These are phyloP conservation scores for Hiodon tergisus DNA, from an alignment of 2,113 vertebrate species.

Conservation along the genomic window DNA sequence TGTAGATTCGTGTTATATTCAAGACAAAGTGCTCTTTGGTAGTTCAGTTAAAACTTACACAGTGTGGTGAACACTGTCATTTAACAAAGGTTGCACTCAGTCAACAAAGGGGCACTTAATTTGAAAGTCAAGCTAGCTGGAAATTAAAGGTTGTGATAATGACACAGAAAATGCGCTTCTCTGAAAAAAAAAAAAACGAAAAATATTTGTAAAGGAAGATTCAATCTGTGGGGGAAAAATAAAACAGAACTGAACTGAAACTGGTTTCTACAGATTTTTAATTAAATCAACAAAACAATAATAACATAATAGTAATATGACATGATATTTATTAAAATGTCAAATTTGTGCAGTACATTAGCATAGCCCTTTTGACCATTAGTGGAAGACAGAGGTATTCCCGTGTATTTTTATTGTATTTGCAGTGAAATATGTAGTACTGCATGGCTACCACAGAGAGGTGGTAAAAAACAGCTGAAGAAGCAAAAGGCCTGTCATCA, in stretches of 20 bases:
- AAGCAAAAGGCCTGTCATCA: neutral
- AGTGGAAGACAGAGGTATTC: neutral
- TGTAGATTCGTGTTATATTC: too few species aligned
- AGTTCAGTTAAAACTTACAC: too few species aligned
- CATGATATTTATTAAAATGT: neutral
- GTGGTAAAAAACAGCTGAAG: neutral
- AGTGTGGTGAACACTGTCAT: too few species aligned
- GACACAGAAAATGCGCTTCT: too few species aligned
- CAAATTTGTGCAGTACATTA: neutral
- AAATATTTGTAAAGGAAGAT: neutral
- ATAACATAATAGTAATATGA: constrained; percentile 7
- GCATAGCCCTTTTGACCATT: constrained; percentile 10
- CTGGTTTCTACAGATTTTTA: neutral
- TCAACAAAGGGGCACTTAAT: too few species aligned
- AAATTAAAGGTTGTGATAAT: too few species aligned
- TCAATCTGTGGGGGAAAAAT: neutral
- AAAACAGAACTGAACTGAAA: neutral
- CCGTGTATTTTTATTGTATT: neutral
- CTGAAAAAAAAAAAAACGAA: neutral
- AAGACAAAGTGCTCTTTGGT: too few species aligned
- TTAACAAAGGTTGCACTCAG: too few species aligned
- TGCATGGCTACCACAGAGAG: neutral
- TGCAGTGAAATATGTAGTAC: neutral
- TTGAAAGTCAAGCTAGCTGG: too few species aligned
- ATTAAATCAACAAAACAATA: neutral